Base-by-base conservation (phyloP, 2,113 vertebrate genomes). In the Gavialis gangeticus region DNA sequence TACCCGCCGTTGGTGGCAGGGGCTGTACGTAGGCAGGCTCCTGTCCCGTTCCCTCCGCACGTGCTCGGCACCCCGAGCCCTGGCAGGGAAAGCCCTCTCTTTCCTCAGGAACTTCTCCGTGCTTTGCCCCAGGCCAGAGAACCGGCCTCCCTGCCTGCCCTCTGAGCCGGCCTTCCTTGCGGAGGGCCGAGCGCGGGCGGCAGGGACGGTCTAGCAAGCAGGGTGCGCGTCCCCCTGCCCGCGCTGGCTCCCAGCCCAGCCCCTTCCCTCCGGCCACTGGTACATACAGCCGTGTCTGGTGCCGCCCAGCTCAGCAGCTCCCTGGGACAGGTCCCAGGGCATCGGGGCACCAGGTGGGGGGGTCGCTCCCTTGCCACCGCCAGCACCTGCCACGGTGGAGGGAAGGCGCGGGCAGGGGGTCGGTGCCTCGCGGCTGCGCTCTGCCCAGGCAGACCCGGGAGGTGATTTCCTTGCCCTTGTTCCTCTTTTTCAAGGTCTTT, bases 401-500 rank as follows among this genome's bases (percentile, higher is more conserved):
- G 81, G 54, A 21, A 15, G 18, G 75, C 16, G 16, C 25, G 3
- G 28, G 75, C 66, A 10, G n/a, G 15, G 18, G 66, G 28, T 15
- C 84, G 1, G 3, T 1, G 1, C 0, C 0, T 24, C 4, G 2
- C 90, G 30, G 79, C 83, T 1, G 10, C 16, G 0, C 80, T 60
- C 75, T 82, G 78, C 80, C 87, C 92, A 84, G 30, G 92, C 71
- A 80, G 90, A 95, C 87, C 89, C 88, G 94, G 93, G 95, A 95
- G 90, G 94, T 94, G 88, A 75, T 78, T 92, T 96, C 94, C 90
- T 82, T 95, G 92, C 78, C 91, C 93, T 90, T 93, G 89, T 90
- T 88, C 94, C 90, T 86, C 95, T 93, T 80, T 95, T 90, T 92
- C 95, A 95, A 92, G 96, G 97, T 96, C 96, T 96, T 93, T 96